Percentiles rank a stretch among this genome's conserved stretches.
Conservation (phyloP, 2,113 vertebrate genomes). For the Sorex fumeus region DNA sequence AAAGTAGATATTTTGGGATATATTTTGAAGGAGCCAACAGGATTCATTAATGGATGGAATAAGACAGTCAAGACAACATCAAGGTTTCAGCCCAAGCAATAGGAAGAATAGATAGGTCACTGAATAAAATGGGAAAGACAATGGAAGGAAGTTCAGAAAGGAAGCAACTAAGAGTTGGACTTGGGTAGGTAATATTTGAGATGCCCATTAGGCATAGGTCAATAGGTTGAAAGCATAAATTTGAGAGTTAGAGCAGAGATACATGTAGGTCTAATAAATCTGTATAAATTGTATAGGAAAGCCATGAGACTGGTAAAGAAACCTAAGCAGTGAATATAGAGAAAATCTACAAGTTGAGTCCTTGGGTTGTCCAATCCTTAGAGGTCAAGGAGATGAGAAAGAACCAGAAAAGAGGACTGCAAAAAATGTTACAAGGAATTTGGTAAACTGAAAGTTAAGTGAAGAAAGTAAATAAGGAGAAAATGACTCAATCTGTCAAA, state of each 20-base stretch:
- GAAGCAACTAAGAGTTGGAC: background rate
- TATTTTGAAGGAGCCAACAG: background rate
- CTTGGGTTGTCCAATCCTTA: background rate
- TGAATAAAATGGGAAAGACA: background rate
- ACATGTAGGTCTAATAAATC: background rate
- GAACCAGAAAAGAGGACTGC: background rate
- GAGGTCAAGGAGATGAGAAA: slow-evolving; percentile 3
- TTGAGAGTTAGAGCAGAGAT: background rate
- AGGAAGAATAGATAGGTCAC: background rate
- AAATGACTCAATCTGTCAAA: background rate
- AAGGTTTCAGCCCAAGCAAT: slow-evolving; percentile 20
- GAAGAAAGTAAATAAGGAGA: background rate
- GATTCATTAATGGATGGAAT: background rate
- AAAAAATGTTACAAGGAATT: background rate
- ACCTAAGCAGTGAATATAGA: background rate
- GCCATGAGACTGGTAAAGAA: background rate
- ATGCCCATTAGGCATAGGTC: background rate
- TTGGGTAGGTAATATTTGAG: background rate
- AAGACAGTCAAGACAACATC: background rate
- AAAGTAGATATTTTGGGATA: background rate
- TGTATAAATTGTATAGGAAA: background rate
- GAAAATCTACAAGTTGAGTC: background rate
- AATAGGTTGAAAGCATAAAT: background rate
- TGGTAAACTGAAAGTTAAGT: background rate
- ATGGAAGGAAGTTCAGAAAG: background rate